Conservation (phyloP, 1,140 invertebrate species). For the Subanguina moxae region DNA sequence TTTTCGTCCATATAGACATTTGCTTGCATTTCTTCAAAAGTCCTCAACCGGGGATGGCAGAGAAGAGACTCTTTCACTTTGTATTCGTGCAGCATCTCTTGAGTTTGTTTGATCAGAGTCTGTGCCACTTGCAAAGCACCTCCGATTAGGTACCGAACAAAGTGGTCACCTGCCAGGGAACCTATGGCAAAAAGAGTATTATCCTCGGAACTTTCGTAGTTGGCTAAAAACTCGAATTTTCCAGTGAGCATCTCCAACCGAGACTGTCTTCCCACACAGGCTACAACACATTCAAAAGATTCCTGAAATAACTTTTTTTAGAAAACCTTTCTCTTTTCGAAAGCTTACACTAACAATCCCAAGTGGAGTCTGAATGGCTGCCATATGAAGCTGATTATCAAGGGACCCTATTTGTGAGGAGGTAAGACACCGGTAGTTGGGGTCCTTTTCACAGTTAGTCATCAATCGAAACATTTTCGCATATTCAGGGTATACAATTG, state of each 20-base stretch:
- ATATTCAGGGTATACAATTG: slow-evolving; percentile 54
- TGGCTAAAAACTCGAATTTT: slow-evolving; percentile 24
- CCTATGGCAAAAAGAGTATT: slow-evolving; percentile 46
- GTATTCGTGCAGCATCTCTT: too few relatives aligned
- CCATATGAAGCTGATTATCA: background rate
- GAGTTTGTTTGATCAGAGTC: slow-evolving; percentile 18
- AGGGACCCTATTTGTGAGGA: slow-evolving; percentile 26
- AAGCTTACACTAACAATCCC: slow-evolving; percentile 21
- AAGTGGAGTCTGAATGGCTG: slow-evolving; percentile 16
- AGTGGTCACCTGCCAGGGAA: slow-evolving; percentile 51
- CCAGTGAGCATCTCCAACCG: slow-evolving; percentile 30
- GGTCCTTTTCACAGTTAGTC: slow-evolving; percentile 37
- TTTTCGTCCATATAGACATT: too few relatives aligned
- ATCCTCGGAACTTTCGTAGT: slow-evolving; percentile 31
- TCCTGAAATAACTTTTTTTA: slow-evolving; percentile 8
- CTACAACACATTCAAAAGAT: slow-evolving; percentile 29
- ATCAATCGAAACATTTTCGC: slow-evolving; percentile 46
- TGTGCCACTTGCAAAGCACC: slow-evolving; percentile 52
- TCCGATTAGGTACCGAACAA: slow-evolving; percentile 53
- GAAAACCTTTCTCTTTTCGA: background rate
- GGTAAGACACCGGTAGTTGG: slow-evolving; percentile 30
- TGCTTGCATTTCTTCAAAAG: too few relatives aligned
- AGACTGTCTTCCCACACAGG: slow-evolving; percentile 47
- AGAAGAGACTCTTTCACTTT: too few relatives aligned
- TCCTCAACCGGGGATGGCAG: too few relatives aligned